Base-by-base conservation (phyloP, 1,140 invertebrate species). In the Drosophila azteca region DNA sequence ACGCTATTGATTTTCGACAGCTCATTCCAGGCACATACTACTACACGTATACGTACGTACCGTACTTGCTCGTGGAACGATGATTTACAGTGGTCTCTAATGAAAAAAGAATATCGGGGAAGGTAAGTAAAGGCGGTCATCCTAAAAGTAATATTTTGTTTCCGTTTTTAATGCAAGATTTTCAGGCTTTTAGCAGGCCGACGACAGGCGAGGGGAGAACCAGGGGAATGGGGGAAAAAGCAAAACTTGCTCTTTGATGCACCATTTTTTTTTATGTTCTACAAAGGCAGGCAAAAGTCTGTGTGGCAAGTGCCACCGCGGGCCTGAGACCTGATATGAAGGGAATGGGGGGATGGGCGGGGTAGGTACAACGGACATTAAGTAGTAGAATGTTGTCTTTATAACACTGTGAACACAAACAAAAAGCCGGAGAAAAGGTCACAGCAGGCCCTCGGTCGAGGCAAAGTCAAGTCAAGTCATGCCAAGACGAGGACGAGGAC, bases 361-460 rank as follows among this genome's bases (percentile, higher is more conserved):
- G 64, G 51, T 57, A 73, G 80, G 53, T 77, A 65, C 74, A 73
- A 77, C 65, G 69, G 82, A 81, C 77, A 87, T 85, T 85, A 85
- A 85, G 81, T 85, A 85, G 82, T 85, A 81, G 78, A 87, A 85
- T 87, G 81, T 85, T 85, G 81, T 85, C 81, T 85, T 85, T 87
- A 87, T 85, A 85, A 85, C 81, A 85, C 81, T 87, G 81, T 78
- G 78, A 85, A 82, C 82, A 85, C 82, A 85, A 87, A 82, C 83
- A 87, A 87, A 72, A 65, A 13, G 50, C 31, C 63, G 31, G 51
- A 31, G 78, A 68, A 87, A 87, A 87, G 82, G 83, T 87, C 82
- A 82, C 82, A 88, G 75, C 66, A 65, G 79, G 82, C 83, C 83
- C 53, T 57, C 52, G 58, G 81, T 54, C 26, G 6, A 55, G 5